Conservation (phyloP, 2,888 invertebrate species). For the Gari tellinella region DNA sequence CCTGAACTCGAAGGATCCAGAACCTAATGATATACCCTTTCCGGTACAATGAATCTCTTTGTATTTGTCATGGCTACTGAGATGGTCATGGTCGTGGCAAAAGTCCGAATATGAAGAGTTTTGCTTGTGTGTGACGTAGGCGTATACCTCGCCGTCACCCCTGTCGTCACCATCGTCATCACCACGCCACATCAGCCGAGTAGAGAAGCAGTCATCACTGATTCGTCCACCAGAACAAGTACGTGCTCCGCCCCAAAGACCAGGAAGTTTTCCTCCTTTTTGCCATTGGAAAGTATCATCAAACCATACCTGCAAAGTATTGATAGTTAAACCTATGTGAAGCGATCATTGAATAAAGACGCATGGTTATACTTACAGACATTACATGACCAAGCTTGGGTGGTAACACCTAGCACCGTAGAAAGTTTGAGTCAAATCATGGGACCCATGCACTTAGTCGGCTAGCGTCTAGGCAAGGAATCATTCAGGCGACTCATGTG, state of each 20-base stretch:
- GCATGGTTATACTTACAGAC: too few relatives aligned
- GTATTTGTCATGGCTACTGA: constrained; percentile 1
- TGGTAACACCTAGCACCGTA: too few relatives aligned
- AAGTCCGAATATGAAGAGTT: not conserved
- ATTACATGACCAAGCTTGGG: too few relatives aligned
- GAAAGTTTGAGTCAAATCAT: too few relatives aligned
- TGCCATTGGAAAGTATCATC: constrained; percentile 39
- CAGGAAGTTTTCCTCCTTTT: constrained; percentile 71
- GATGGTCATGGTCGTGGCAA: not conserved
- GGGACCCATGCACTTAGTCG: too few relatives aligned
- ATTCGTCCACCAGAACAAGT: constrained; percentile 68
- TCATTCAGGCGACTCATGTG: too few relatives aligned
- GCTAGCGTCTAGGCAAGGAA: too few relatives aligned
- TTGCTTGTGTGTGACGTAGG: constrained; percentile 67
- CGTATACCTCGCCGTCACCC: constrained; percentile 75
- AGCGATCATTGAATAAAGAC: too few relatives aligned
- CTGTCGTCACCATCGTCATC: too few relatives aligned
- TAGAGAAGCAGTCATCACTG: constrained; percentile 69
- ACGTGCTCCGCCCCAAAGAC: constrained; percentile 65
- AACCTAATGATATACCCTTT: constrained; percentile 42
- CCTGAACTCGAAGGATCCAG: constrained; percentile 48
- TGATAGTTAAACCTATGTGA: too few relatives aligned
- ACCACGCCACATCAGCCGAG: constrained; percentile 73
- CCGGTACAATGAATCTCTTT: constrained; percentile 18
- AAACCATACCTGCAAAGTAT: constrained; percentile 45